phyloP scores from a whole-genome alignment of 1,140 invertebrate genomes.

The Tetramorium alpestre region DNA sequence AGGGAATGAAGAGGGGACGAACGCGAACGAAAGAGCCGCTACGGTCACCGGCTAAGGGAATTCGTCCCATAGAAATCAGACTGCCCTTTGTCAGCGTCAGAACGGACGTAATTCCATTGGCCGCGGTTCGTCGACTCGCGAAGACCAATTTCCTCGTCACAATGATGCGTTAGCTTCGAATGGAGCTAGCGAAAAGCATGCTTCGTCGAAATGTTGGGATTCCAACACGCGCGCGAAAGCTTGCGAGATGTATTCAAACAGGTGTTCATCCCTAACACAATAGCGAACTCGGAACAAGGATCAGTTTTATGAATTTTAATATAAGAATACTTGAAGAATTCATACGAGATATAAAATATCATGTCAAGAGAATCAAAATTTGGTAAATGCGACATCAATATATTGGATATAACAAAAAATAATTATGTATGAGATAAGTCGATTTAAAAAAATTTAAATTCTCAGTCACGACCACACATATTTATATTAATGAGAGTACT shows the following conservation, averaged over 20 bases:
- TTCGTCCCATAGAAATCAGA: slow-evolving; percentile 54
- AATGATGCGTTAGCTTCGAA: slow-evolving; percentile 41
- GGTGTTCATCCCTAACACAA: not conserved
- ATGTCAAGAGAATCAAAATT: not conserved
- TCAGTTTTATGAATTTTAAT: not conserved
- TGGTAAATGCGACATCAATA: not conserved
- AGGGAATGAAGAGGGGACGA: not conserved
- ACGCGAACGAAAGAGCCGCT: slow-evolving; percentile 44
- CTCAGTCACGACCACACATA: not conserved
- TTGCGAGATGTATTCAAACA: not conserved
- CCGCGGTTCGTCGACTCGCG: slow-evolving; percentile 37
- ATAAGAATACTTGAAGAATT: not conserved
- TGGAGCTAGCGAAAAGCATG: slow-evolving; percentile 9
- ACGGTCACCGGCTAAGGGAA: slow-evolving; percentile 20
- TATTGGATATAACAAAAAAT: not conserved
- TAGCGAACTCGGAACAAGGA: not conserved
- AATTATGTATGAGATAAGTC: not conserved
- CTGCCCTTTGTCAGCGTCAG: slow-evolving; percentile 42
- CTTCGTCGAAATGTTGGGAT: slow-evolving; percentile 14
- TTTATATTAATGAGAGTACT: not conserved
- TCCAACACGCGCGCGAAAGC: slow-evolving; percentile 9
- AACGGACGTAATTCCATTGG: slow-evolving; percentile 52
- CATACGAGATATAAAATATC: not conserved
- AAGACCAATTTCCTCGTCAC: slow-evolving; percentile 53
- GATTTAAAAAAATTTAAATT: not conserved